Base-by-base conservation (phyloP, 1,140 invertebrate genomes). In the Nephotettix cincticeps region DNA sequence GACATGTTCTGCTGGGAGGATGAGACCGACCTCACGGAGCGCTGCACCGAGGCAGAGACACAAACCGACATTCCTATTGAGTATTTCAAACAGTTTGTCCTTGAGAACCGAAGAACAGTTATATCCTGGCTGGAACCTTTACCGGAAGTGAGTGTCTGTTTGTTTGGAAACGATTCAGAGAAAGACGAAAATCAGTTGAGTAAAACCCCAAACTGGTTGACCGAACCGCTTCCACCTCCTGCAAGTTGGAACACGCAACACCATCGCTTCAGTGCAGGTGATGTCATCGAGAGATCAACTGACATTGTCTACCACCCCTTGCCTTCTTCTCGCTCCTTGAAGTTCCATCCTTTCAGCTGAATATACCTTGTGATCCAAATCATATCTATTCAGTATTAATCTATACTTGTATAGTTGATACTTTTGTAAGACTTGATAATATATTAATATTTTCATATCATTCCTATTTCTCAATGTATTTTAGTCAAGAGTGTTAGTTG, bases 1-100 rank as follows among this genome's bases (percentile, higher is more conserved):
- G 91, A 93, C 74, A 91, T 92, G 19, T 90, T 91, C 74, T 89
- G 86, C 77, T 91, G 89, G 89, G 88, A 89, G 75, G 73, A 75
- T 0, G 25, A 75, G 4, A 67, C 74, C 9, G 69, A 71, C 29
- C 25, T 14, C 13, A 40, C 75, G 78, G 17, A 78, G 80, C 13
- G n/a, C 0, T 73, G 78, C 69, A 75, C 68, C 29, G 80, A 82
- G 23, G 74, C 74, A 0, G 78, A 80, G 28, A 84, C 66, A 28
- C 47, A 72, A 32, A 65, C 71, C 27, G 64, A 74, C 23, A 23
- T 66, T 51, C 58, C 56, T 13, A 17, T 70, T 4, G 64, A 70
- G 19, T 32, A 70, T 19, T 47, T 72, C 43, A 45, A 58, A 45
- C 43, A 72, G 43, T 76, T 72, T 64, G 74, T 76, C 1, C 19